These are phyloP conservation scores for Bambusicola thoracicus DNA, from an alignment of 2,113 vertebrate species.

Conservation along the genomic window DNA sequence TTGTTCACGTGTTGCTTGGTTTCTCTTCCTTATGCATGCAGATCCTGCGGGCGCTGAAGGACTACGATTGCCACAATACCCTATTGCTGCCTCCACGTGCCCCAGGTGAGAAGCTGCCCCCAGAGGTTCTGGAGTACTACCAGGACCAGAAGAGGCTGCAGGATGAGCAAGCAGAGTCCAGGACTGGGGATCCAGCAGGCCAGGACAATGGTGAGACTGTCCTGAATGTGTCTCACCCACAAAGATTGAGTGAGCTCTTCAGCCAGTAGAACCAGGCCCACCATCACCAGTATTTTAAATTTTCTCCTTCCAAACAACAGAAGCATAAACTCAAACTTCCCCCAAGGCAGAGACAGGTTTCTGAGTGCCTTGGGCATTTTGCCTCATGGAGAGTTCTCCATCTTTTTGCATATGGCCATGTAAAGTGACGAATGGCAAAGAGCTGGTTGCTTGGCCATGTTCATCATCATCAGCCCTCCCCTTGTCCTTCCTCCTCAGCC, in stretches of 20 bases:
- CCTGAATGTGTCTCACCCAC: background rate
- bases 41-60: constrained; percentile 82
- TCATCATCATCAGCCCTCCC: background rate
- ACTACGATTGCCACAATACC: constrained; percentile 77
- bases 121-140: constrained; percentile 83
- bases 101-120: constrained; percentile 83
- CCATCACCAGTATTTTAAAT: background rate
- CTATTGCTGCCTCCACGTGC: constrained; percentile 85
- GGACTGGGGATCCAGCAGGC: background rate
- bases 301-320: background rate
- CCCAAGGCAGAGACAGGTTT: background rate
- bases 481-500: background rate
- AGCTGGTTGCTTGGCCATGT: background rate
- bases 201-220: constrained; percentile 53
- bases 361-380: background rate
- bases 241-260: background rate
- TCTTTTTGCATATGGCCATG: accelerated
- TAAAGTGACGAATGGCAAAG: background rate
- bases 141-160: constrained; percentile 68
- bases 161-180: constrained; percentile 62
- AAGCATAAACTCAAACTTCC: background rate
- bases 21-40: background rate
- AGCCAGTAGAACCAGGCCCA: background rate
- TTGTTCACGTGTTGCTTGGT: background rate
- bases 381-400: background rate